phyloP scores from a whole-genome alignment of 2,113 vertebrate genomes.

The Alethe castanea region DNA sequence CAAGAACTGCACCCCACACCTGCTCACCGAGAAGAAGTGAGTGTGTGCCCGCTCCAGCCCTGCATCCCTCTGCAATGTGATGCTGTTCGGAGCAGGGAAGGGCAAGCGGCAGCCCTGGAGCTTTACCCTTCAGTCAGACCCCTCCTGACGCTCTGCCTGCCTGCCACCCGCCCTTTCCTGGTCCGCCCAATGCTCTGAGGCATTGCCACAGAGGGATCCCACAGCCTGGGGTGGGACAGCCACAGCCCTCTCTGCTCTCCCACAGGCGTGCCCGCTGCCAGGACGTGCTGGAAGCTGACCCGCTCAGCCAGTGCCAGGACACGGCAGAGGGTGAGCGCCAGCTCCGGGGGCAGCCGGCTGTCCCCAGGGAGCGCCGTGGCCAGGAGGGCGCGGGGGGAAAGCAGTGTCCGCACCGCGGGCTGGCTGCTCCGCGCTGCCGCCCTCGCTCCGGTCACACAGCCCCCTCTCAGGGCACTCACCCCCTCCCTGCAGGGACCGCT shows the following conservation, averaged over 20 bases:
- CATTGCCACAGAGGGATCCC: background rate
- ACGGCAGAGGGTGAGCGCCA: slow-evolving; percentile 70
- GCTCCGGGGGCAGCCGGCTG: background rate
- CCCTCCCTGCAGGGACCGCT: background rate
- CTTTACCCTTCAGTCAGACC: background rate
- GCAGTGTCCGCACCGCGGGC: rapidly evolving
- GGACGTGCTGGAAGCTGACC: slow-evolving; percentile 77
- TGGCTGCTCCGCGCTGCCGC: background rate
- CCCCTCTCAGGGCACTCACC: background rate
- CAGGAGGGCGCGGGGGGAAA: background rate
- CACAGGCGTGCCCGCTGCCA: slow-evolving; percentile 78
- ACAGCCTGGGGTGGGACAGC: rapidly evolving
- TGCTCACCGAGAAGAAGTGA: slow-evolving; percentile 80
- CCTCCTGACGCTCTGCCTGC: background rate
- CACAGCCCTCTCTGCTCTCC: background rate
- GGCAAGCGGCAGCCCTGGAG: background rate
- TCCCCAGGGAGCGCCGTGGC: background rate
- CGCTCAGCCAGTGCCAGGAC: slow-evolving; percentile 79
- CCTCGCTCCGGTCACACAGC: background rate
- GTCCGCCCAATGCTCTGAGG: background rate
- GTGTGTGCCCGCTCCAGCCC: rapidly evolving
- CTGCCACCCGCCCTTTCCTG: background rate
- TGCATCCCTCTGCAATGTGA: background rate
- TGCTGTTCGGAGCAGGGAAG: background rate
- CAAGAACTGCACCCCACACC: slow-evolving; percentile 71